Base-by-base conservation (phyloP, 2,888 invertebrate species). In the Plagodis dolabraria region DNA sequence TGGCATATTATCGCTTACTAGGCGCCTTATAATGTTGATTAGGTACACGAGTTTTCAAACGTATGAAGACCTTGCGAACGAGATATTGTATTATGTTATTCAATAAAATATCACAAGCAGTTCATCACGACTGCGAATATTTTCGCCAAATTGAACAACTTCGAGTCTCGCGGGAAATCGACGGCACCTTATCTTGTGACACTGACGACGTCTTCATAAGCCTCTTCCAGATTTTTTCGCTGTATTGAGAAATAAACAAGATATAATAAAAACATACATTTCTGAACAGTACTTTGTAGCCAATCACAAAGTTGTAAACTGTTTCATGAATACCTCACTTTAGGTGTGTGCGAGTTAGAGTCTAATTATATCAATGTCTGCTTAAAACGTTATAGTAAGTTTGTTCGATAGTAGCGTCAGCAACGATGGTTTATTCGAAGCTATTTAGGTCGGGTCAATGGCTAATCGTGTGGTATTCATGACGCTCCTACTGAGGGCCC, bases 391-490 rank as follows among this genome's bases (percentile, higher is more conserved):
- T 79, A 77, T 4, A 75, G 76, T 73, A 75, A 77, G 76, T 77
- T 80, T 79, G 83, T 79, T 80, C 78, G 74, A 81, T 83, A 82
- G 68, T 82, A 85, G 80, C 77, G 78, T 75, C 80, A 73, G 73
- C 72, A 73, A 70, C 80, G 79, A 81, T 83, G 80, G 84, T 79
- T 82, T 82, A 79, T 80, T 83, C 73, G 75, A 69, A 72, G 77
- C 81, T 82, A 85, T 85, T 85, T 83, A 82, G 85, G 85, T 85
- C 86, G 85, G 83, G 85, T 86, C 85, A 86, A 82, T 81, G 77
- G 82, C 78, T 85, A 85, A 84, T 84, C 79, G 83, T 70, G 80
- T 79, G 74, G 74, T 75, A 77, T 79, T 82, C 82, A 79, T 77
- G 80, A 75, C 80, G 78, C 72, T 78, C 71, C 73, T 77, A 77